Evolutionary conservation across 2,888 invertebrate species (phyloP).

Genomic region (Stenurella melanura): DNA sequence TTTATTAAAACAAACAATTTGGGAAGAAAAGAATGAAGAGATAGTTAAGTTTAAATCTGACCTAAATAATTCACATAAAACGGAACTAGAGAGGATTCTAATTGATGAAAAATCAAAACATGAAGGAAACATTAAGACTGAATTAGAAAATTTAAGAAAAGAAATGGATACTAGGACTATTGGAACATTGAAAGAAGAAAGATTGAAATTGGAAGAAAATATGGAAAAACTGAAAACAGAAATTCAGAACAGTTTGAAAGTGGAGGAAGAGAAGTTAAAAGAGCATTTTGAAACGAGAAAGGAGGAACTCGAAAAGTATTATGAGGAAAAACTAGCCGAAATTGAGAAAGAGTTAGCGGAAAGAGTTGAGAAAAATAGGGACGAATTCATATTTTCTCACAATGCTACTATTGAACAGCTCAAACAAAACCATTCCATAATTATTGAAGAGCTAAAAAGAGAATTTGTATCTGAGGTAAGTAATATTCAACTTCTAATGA

Average conservation of each 20-base stretch:
- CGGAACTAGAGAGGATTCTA: slow-evolving; percentile 76
- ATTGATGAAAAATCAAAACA: slow-evolving; percentile 68
- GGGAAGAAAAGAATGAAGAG: slow-evolving; percentile 72
- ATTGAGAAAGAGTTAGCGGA: slow-evolving; percentile 76
- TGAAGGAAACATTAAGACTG: slow-evolving; percentile 68
- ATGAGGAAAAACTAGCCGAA: slow-evolving; percentile 74
- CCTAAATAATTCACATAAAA: slow-evolving; percentile 69
- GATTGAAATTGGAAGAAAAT: slow-evolving; percentile 72
- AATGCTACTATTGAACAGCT: slow-evolving; percentile 76
- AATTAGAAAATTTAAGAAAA: slow-evolving; percentile 74
- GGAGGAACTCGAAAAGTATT: slow-evolving; percentile 73
- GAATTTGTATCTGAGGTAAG: slow-evolving; percentile 80
- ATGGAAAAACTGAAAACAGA: slow-evolving; percentile 74
- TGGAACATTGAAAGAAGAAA: slow-evolving; percentile 66
- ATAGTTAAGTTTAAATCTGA: slow-evolving; percentile 70
- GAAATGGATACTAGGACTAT: slow-evolving; percentile 74
- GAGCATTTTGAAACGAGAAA: slow-evolving; percentile 67
- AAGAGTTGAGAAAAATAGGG: slow-evolving; percentile 71
- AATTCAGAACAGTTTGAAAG: slow-evolving; percentile 62
- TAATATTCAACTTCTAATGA: background rate
- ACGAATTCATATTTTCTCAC: slow-evolving; percentile 76
- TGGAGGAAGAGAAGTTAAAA: slow-evolving; percentile 67
- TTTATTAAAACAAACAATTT: slow-evolving; percentile 76
- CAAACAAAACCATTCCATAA: slow-evolving; percentile 77
- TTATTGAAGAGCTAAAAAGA: slow-evolving; percentile 78